Evolutionary conservation across 2,113 vertebrate species (phyloP).

Genomic region (Cisticola juncidis): DNA sequence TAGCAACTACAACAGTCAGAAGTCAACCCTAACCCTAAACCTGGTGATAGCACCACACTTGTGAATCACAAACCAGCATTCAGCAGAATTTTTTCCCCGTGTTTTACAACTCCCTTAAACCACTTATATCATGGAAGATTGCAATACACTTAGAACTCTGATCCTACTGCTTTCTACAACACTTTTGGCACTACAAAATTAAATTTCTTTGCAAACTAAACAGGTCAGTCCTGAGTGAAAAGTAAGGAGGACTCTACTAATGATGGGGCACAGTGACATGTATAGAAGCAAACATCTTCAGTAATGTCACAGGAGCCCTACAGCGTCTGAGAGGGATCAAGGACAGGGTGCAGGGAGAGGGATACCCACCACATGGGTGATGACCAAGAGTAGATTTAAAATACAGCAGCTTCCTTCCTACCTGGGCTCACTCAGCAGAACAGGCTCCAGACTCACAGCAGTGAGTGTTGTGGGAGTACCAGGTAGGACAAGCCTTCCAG

Average conservation of each 20-base stretch:
- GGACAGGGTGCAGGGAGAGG: not conserved
- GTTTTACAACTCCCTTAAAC: not conserved
- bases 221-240: not conserved
- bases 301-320: not conserved
- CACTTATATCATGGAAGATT: not conserved
- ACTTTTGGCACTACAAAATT: not conserved
- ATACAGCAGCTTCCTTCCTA: not conserved
- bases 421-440: not conserved
- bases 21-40: not conserved
- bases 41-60: not conserved
- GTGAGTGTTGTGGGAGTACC: rapidly evolving
- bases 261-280: not conserved
- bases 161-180: not conserved
- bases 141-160: not conserved
- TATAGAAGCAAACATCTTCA: not conserved
- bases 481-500: not conserved
- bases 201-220: not conserved
- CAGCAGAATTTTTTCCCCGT: not conserved
- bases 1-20: not conserved
- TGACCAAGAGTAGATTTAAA: not conserved
- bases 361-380: not conserved
- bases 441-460: not conserved
- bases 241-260: not conserved
- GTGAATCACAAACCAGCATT: not conserved
- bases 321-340: not conserved